These are phyloP conservation scores for Gasterosteus aculeatus DNA, from an alignment of 2,113 vertebrate genomes.

Conservation along the genomic window DNA sequence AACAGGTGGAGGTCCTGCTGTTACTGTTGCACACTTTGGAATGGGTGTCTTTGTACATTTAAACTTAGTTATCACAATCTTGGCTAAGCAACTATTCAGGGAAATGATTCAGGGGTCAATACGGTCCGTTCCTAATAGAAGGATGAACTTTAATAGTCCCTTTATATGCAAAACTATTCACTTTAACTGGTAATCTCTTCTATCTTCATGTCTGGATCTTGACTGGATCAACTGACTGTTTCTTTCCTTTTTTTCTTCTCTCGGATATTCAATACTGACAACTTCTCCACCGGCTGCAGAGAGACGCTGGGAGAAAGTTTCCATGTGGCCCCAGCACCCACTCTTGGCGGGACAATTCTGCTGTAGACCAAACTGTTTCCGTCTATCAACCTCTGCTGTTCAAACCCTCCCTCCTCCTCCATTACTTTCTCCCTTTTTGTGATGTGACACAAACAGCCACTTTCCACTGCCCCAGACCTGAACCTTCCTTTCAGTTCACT, in stretches of 20 bases:
- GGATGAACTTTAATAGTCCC: conserved; percentile 52
- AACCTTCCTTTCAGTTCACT: conserved; percentile 46
- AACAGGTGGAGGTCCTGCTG: background rate
- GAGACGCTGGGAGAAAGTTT: conserved; percentile 74
- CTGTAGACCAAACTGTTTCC: conserved; percentile 71
- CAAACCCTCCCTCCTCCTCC: conserved; percentile 45
- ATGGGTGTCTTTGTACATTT: background rate
- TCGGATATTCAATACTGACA: conserved; percentile 77
- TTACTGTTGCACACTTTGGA: background rate
- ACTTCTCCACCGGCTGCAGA: conserved; percentile 50
- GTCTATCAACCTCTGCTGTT: conserved; percentile 53
- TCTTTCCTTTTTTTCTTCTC: conserved; percentile 62
- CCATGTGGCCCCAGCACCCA: conserved; percentile 68
- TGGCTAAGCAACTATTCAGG: conserved; percentile 20
- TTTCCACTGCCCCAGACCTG: conserved; percentile 66
- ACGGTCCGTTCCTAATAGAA: conserved; percentile 38
- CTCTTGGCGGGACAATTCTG: conserved; percentile 69
- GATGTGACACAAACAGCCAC: conserved; percentile 52
- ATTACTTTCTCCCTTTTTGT: conserved; percentile 43
- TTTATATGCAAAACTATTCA: conserved; percentile 67
- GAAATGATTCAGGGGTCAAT: conserved; percentile 22
- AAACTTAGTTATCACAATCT: conserved; percentile 10
- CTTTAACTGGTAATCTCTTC: conserved; percentile 77
- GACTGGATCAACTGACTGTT: conserved; percentile 65
- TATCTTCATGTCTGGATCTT: conserved; percentile 79